Evolutionary conservation across 2,888 invertebrate genomes (phyloP).

Genomic region (Poecilus cupreus): DNA sequence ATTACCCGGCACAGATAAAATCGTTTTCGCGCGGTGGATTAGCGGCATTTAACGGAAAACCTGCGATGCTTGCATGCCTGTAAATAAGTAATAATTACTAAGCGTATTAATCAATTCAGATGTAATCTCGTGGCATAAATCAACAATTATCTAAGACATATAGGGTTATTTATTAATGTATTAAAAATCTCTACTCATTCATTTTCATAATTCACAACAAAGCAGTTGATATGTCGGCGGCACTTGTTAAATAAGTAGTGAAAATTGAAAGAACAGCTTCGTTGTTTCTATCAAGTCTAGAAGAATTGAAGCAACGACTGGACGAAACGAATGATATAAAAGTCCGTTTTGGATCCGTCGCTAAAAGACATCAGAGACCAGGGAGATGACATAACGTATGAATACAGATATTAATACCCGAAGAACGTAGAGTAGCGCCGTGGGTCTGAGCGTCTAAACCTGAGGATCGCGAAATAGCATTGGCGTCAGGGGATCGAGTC

Average conservation of each 20-base stretch:
- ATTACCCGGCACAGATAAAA: conserved; percentile 25
- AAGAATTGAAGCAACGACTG: no score
- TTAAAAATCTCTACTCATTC: conserved; percentile 15
- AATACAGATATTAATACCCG: conserved; percentile 62
- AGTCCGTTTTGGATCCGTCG: no score
- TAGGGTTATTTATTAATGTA: not conserved
- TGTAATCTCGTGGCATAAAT: conserved; percentile 26
- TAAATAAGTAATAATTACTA: conserved; percentile 45
- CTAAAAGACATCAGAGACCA: no score
- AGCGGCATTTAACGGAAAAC: conserved; percentile 17
- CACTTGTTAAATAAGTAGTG: no score
- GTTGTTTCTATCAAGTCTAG: no score
- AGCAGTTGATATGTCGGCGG: not conserved
- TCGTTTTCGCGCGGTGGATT: conserved; percentile 35
- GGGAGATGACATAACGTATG: not conserved
- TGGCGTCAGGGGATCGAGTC: no score
- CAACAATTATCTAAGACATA: conserved; percentile 42
- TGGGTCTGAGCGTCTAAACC: conserved; percentile 50
- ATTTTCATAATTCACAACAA: conserved; percentile 36
- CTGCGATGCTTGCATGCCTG: conserved; percentile 43
- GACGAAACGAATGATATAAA: not conserved
- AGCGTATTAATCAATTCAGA: conserved; percentile 33
- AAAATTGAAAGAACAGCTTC: not conserved
- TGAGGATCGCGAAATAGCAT: no score
- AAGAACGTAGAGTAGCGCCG: conserved; percentile 61